Conservation (phyloP, 2,888 invertebrate species). For the Laspeyria flexula region DNA sequence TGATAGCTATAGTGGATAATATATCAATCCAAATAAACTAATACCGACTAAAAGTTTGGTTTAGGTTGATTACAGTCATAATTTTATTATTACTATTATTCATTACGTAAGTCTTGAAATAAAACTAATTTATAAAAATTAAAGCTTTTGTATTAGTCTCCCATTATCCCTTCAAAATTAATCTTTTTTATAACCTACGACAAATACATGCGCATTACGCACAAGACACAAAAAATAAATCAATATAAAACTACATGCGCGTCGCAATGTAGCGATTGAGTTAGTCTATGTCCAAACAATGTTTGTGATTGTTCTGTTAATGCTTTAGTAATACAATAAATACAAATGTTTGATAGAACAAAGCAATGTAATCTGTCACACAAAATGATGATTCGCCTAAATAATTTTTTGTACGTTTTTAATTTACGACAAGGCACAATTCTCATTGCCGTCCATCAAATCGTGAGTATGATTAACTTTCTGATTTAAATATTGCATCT, state of each 20-base stretch:
- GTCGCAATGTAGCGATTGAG: constrained; percentile 25
- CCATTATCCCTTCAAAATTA: constrained; percentile 14
- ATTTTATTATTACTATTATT: constrained; percentile 72
- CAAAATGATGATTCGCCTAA: constrained; percentile 78
- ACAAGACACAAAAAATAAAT: constrained; percentile 57
- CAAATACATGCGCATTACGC: constrained; percentile 63
- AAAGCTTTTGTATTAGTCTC: constrained; percentile 26
- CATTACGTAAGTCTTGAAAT: constrained; percentile 82
- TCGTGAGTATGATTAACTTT: constrained; percentile 68
- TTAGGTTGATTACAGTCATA: constrained; percentile 82
- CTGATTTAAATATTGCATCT: not conserved
- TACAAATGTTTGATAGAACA: constrained; percentile 77
- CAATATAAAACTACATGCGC: constrained; percentile 77
- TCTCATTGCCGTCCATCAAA: constrained; percentile 84
- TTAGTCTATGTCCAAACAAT: constrained; percentile 63
- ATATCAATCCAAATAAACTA: constrained; percentile 82
- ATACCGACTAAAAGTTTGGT: constrained; percentile 84
- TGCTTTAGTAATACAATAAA: constrained; percentile 57
- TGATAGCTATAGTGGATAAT: constrained; percentile 72
- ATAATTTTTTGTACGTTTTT: constrained; percentile 81
- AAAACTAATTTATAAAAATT: constrained; percentile 80
- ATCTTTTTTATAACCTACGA: constrained; percentile 11
- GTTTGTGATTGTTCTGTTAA: constrained; percentile 58
- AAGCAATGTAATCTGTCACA: constrained; percentile 75
- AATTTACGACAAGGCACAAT: constrained; percentile 84